Conservation (phyloP, 2,888 invertebrate species). For the Dryobotodes eremita region DNA sequence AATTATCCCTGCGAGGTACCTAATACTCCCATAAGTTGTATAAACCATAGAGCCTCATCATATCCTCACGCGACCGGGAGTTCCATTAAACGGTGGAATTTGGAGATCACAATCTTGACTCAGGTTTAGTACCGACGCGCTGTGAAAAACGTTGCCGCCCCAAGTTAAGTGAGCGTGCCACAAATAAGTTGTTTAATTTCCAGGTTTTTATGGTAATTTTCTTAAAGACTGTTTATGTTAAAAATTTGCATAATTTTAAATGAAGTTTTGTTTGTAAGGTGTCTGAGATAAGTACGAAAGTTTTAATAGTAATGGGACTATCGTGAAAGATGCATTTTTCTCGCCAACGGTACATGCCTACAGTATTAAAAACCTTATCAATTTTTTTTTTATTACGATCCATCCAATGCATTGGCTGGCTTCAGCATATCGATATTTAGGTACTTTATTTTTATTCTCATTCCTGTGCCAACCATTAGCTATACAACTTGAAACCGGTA, state of each 20-base stretch:
- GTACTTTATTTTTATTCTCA: slow-evolving; percentile 22
- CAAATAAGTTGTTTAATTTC: slow-evolving; percentile 47
- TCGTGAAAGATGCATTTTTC: background rate
- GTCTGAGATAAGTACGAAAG: slow-evolving; percentile 13
- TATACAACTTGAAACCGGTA: slow-evolving; percentile 38
- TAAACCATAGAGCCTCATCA: slow-evolving; percentile 58
- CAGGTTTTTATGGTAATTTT: slow-evolving; percentile 32
- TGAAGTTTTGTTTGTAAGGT: slow-evolving; percentile 9
- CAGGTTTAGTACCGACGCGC: slow-evolving; percentile 34
- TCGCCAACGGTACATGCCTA: background rate
- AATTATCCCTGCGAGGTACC: slow-evolving; percentile 63
- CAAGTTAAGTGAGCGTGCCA: slow-evolving; percentile 50
- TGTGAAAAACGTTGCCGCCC: slow-evolving; percentile 57
- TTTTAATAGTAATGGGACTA: background rate
- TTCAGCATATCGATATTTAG: slow-evolving; percentile 7
- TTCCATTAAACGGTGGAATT: slow-evolving; percentile 70
- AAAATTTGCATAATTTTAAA: slow-evolving; percentile 23
- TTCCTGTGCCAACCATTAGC: slow-evolving; percentile 13
- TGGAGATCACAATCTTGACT: slow-evolving; percentile 72
- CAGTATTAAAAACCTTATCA: slow-evolving; percentile 1
- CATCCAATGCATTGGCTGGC: background rate
- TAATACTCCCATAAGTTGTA: slow-evolving; percentile 64
- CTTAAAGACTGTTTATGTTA: slow-evolving; percentile 25
- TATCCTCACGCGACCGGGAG: slow-evolving; percentile 60
- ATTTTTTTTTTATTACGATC: background rate